Evolutionary conservation across 92 coral and sea anemone genomes (phyloP).

Genomic region (Umimayanthus kanabou): DNA sequence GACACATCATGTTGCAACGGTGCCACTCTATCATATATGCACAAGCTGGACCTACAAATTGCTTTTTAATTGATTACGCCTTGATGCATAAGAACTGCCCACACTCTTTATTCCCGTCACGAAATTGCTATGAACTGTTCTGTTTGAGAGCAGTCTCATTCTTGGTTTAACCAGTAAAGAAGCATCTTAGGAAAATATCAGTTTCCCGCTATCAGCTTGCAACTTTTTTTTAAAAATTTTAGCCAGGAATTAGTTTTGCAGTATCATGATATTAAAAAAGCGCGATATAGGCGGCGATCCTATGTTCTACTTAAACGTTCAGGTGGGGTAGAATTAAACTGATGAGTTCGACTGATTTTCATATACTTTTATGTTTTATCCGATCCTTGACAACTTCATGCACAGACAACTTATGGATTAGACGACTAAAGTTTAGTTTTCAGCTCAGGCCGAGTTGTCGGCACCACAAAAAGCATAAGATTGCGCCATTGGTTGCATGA

Average conservation of each 20-base stretch:
- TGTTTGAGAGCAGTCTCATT: background rate
- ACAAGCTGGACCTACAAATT: too few species aligned
- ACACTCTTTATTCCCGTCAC: background rate
- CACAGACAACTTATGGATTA: too few species aligned
- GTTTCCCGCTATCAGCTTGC: background rate
- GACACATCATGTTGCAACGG: too few species aligned
- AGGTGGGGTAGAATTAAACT: background rate
- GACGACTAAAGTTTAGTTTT: too few species aligned
- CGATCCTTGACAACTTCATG: background rate
- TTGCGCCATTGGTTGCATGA: background rate
- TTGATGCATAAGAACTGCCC: background rate
- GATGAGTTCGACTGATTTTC: background rate
- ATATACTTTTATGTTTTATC: too few species aligned
- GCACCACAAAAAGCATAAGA: too few species aligned
- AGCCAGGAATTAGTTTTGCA: too few species aligned
- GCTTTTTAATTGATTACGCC: background rate
- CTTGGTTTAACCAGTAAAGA: background rate
- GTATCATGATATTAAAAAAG: background rate
- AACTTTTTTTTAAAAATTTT: too few species aligned
- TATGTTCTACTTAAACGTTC: background rate
- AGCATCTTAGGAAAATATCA: background rate
- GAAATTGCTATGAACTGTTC: background rate
- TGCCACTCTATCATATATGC: too few species aligned
- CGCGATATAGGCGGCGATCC: background rate
- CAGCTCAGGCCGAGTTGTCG: too few species aligned